Evolutionary conservation across 2,113 vertebrate genomes (phyloP).

Genomic region (Nesoenas mayeri): DNA sequence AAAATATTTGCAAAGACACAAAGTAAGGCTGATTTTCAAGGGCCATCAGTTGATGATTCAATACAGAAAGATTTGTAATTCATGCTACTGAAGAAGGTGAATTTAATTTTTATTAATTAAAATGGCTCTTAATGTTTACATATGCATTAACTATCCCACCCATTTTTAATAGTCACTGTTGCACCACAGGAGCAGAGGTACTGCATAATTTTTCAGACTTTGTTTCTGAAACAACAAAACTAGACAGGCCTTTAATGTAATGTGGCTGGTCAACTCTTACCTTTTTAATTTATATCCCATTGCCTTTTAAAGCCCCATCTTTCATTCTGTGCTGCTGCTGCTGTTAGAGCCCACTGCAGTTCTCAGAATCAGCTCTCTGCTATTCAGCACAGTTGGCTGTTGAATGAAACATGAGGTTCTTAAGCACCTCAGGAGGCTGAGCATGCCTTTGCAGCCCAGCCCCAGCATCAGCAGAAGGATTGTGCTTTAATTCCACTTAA

Average conservation of each 20-base stretch:
- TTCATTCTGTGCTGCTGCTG: neutral
- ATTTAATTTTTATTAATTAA: neutral
- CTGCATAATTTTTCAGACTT: neutral
- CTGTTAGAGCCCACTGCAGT: neutral
- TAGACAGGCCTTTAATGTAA: neutral
- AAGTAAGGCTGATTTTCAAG: neutral
- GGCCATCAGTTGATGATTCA: neutral
- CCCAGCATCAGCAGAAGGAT: conserved; percentile 14
- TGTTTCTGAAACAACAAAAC: neutral
- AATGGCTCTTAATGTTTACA: neutral
- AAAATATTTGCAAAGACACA: neutral
- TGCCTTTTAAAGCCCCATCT: neutral
- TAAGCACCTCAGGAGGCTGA: conserved; percentile 42
- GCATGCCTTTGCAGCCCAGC: conserved; percentile 21
- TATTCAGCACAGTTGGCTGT: neutral
- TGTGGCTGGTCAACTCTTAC: neutral
- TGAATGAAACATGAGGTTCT: conserved; percentile 58
- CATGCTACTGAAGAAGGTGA: neutral
- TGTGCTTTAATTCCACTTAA: conserved; percentile 51
- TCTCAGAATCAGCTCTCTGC: conserved; percentile 9
- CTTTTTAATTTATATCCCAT: neutral
- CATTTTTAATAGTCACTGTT: neutral
- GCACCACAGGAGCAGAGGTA: neutral
- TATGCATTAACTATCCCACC: neutral
- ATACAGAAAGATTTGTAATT: neutral